phyloP scores from a whole-genome alignment of 2,797 vertebrate species.

The Anas acuta region DNA sequence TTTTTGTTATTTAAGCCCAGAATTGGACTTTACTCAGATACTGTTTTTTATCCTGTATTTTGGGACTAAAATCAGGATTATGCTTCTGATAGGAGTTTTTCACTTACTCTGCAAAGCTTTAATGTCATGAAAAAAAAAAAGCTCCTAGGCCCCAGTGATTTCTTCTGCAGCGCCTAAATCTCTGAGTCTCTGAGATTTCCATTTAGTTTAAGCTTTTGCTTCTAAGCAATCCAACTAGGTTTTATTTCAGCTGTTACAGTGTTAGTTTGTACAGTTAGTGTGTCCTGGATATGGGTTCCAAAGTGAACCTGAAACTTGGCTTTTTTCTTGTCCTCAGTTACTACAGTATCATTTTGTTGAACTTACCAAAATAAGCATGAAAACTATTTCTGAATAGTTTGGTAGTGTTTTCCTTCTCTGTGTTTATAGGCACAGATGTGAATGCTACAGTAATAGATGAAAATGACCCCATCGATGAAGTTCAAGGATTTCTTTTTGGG shows the following conservation, averaged over 20 bases:
- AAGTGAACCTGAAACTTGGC: neutral
- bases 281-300: neutral
- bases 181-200: neutral
- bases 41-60: neutral
- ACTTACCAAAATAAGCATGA: neutral
- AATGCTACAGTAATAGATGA: conserved; percentile 94
- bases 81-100: neutral
- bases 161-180: neutral
- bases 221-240: neutral
- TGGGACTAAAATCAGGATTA: neutral
- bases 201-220: neutral
- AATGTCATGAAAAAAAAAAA: neutral
- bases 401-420: neutral
- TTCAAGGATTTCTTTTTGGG: conserved; percentile 98
- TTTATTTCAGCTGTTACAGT: neutral
- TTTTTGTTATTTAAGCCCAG: neutral
- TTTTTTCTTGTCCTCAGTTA: neutral
- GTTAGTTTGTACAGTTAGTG: neutral
- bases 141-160: neutral
- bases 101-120: neutral
- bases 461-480: conserved; percentile 94
- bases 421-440: conserved; percentile 84
- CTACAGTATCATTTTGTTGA: neutral
- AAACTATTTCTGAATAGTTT: neutral
- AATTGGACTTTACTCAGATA: neutral